Evolutionary conservation across 1,140 invertebrate genomes (phyloP), one percentile per base, ranked within the genome.

Genomic region (Linepithema humile): DNA sequence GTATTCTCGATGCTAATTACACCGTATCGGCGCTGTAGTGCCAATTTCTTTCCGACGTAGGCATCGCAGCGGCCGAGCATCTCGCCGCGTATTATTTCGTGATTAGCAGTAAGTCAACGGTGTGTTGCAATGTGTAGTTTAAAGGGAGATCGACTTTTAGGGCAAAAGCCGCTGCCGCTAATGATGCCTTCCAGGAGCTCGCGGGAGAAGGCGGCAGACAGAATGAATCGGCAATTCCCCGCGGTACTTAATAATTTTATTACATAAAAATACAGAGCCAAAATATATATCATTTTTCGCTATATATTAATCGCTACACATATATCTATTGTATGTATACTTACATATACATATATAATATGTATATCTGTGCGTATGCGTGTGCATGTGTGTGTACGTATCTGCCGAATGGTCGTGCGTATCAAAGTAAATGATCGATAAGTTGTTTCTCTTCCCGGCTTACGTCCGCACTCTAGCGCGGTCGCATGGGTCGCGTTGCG

Each of bases 201-300:
- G 80, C 90, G 95, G 93, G 95, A 95, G 94, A 95, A 95, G 94
- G 93, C 96, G 91, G 95, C 95, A 92, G 96, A 96, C 93, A 95
- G 95, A 94, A 95, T 96, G 94, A 96, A 96, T 95, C 95, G 96
- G 87, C 97, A 97, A 95, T 98, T 98, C 95, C 95, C 98, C 95
- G 97, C 97, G 97, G 98, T 98, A 94, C 90, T 92, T 92, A 85
- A 86, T 83, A 70, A 89, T 84, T 91, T 84, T 89, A 70, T 82
- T 64, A 77, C 74, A 60, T 80, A 87, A 84, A 87, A 78, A 77
- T 73, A 85, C 40, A 45, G 29, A 74, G 82, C 85, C 86, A 75
- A 9, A 45, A 45, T 12, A 15, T 15, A 78, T 32, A 64, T 88
- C 84, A 86, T 89, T 77, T 84, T 91, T 83, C 82, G 78, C 83